A percentile compares a stretch with the other conserved stretches of the same genome.
Conservation (phyloP, 2,888 invertebrate genomes). For the Leptopilina myrica region DNA sequence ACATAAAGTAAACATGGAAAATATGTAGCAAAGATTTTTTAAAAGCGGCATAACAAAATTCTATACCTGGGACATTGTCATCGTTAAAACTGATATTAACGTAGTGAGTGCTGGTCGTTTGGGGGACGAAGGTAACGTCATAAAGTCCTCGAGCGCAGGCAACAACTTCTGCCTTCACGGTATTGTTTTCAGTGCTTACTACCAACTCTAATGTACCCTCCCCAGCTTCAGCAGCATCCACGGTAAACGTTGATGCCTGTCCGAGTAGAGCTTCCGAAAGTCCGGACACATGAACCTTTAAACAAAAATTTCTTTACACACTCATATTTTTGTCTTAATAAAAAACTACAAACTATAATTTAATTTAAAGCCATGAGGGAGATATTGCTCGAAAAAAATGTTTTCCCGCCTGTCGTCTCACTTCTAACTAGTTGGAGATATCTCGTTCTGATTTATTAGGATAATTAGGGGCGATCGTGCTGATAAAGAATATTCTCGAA, state of each 20-base stretch:
- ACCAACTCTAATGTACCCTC: constrained; percentile 95
- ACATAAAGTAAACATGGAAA: not conserved
- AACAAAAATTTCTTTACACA: not conserved
- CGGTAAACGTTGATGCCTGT: constrained; percentile 93
- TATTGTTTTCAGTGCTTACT: constrained; percentile 92
- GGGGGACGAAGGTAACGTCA: constrained; percentile 94
- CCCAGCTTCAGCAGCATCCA: constrained; percentile 96
- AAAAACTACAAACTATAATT: too few relatives aligned
- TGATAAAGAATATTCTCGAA: too few relatives aligned
- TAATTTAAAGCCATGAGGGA: too few relatives aligned
- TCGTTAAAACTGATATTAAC: constrained; percentile 97
- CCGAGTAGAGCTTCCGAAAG: constrained; percentile 79
- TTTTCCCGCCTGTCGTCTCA: too few relatives aligned
- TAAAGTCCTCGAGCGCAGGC: constrained; percentile 94
- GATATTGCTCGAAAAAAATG: too few relatives aligned
- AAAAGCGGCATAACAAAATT: not conserved
- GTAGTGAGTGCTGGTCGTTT: constrained; percentile 92
- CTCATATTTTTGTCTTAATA: too few relatives aligned
- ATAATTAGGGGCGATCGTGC: too few relatives aligned
- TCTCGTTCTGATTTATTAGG: too few relatives aligned
- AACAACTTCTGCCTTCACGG: constrained; percentile 92
- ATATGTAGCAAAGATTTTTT: not conserved
- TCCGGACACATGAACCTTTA: constrained; percentile 72
- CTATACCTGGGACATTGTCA: constrained; percentile 85
- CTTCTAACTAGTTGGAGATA: too few relatives aligned